These are phyloP conservation scores for Cephonodes hylas DNA, from an alignment of 2,888 invertebrate genomes.

Conservation along the genomic window DNA sequence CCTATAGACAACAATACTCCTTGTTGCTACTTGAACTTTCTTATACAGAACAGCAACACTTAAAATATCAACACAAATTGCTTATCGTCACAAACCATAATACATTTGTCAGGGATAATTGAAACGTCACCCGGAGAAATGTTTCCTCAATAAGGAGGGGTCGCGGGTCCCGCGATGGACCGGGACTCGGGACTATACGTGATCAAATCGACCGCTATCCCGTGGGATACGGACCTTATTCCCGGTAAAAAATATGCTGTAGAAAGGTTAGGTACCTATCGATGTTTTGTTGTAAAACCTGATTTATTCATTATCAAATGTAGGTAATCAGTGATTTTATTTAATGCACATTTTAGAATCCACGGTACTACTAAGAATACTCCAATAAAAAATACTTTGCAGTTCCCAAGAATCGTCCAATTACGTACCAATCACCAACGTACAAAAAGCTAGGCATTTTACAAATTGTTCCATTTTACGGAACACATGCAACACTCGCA, in stretches of 20 bases:
- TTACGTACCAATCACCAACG: neutral
- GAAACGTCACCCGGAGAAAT: neutral
- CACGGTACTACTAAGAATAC: too few relatives aligned
- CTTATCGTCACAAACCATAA: neutral
- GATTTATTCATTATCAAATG: too few relatives aligned
- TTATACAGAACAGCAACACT: too few relatives aligned
- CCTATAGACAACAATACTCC: too few relatives aligned
- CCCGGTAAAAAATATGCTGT: neutral
- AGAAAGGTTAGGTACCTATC: neutral
- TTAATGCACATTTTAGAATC: too few relatives aligned
- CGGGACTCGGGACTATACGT: neutral
- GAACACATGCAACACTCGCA: neutral
- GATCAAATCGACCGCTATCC: neutral
- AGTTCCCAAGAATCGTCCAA: too few relatives aligned
- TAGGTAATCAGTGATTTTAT: too few relatives aligned
- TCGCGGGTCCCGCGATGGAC: neutral
- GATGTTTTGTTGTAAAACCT: neutral
- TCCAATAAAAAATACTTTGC: too few relatives aligned
- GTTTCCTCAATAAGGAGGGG: neutral
- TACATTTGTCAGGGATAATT: neutral
- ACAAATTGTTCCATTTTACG: neutral
- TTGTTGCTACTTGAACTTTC: too few relatives aligned
- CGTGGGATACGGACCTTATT: neutral
- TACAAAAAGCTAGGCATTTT: neutral
- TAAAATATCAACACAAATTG: too few relatives aligned